These are phyloP conservation scores for Crotalus helleri DNA, from an alignment of 2,113 vertebrate species.

Conservation along the genomic window DNA sequence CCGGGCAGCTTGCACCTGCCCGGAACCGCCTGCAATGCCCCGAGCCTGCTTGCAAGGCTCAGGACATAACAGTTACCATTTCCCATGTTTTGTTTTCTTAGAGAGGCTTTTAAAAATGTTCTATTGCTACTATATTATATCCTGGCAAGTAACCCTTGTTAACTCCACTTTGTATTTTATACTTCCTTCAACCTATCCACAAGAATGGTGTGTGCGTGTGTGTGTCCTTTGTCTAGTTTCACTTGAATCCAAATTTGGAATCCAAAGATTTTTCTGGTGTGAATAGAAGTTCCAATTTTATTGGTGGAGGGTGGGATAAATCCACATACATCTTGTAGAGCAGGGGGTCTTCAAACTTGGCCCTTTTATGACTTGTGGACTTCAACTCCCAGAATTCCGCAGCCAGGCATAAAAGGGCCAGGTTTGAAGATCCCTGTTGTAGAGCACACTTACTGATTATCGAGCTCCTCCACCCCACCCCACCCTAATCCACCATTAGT, in stretches of 20 bases:
- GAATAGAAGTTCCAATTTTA: neutral
- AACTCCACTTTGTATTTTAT: neutral
- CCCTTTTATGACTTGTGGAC: no score
- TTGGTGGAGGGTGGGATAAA: neutral
- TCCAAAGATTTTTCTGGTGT: neutral
- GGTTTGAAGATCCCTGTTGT: neutral
- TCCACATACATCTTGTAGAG: neutral
- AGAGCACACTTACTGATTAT: neutral
- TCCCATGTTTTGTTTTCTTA: neutral
- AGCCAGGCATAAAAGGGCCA: no score
- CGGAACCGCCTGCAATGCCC: no score
- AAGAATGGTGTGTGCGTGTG: no score
- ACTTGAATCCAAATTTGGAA: neutral
- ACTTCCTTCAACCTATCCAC: neutral
- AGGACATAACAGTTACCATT: neutral
- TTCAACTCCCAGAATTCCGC: no score
- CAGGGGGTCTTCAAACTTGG: no score
- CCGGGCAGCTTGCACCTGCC: no score
- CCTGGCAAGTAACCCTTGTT: neutral
- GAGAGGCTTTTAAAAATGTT: neutral
- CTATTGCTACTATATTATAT: neutral
- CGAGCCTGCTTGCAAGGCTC: no score
- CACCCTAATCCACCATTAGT: neutral
- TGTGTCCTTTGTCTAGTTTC: neutral
- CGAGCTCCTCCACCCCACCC: neutral